Base-by-base conservation (phyloP, 2,113 vertebrate species). In the Corynorhinus townsendii region DNA sequence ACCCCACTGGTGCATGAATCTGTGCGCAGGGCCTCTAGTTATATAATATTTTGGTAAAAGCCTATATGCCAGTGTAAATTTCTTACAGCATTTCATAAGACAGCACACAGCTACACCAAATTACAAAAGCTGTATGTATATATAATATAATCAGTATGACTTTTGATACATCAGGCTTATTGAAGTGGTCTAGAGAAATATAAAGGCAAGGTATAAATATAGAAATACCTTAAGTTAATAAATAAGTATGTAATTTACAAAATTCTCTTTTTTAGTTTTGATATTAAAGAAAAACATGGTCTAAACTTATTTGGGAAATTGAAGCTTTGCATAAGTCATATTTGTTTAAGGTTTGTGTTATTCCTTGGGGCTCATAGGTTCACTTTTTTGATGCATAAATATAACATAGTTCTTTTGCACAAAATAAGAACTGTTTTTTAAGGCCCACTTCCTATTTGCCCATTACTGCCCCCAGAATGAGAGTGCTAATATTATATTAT, bases 41-140 rank as follows among this genome's bases (percentile, higher is more conserved):
- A 87, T 47, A 52, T 43, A 56, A 38, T 49, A 89, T 93, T 59
- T 82, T 66, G 38, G 35, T 40, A 92, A 93, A 54, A 45, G 16
- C 30, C 40, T 35, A 5, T 66, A 40, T 43, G 11, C 20, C 40
- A 72, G 11, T 47, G 9, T 59, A 59, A 62, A 84, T 72, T 93
- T 93, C 33, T 94, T 83, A 86, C 20, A 59, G 14, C 17, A 66
- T 79, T 77, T 43, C 52, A 45, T 86, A 97, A 93, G 16, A 30
- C 2, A 54, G 75, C 30, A 85, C 20, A 94, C 24, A 90, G 1
- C 7, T 75, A 93, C 72, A 54, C 80, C 22, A 76, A 96, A 76
- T 90, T 80, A 56, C 15, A 95, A n/a, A 52, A 88, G 4, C 38
- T 72, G 2, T 35, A 72, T 11, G 17, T 52, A 43, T 73, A 75